Conservation (phyloP, 2,113 vertebrate species). For the Cyprinodon brontotheroides region DNA sequence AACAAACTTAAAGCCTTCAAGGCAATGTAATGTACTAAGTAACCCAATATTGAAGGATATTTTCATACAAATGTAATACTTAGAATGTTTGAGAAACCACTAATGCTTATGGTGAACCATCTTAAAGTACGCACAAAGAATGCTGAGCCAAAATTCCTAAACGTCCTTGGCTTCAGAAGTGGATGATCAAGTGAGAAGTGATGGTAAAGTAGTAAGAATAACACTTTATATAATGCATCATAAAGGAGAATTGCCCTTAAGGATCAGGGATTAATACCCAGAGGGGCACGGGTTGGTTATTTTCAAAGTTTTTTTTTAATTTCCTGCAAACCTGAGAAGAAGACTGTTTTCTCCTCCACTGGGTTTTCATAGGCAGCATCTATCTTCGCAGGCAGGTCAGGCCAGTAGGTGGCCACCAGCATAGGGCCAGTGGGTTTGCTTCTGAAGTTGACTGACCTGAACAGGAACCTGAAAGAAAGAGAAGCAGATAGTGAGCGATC, state of each 20-base stretch:
- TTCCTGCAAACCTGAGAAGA: conserved; percentile 88
- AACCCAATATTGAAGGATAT: conserved; percentile 41
- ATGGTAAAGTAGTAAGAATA: conserved; percentile 25
- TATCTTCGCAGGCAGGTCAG: conserved; percentile 91
- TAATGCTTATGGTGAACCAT: conserved; percentile 56
- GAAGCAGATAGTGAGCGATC: conserved; percentile 28
- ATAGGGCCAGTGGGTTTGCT: conserved; percentile 89
- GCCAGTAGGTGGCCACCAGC: conserved; percentile 94
- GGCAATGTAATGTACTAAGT: conserved; percentile 18
- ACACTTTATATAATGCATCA: conserved; percentile 18
- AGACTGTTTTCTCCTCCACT: conserved; percentile 91
- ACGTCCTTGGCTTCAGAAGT: conserved; percentile 39
- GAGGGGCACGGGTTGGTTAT: background rate
- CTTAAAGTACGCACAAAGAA: conserved; percentile 40
- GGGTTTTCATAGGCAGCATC: conserved; percentile 96
- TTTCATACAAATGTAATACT: conserved; percentile 55
- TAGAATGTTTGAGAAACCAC: conserved; percentile 62
- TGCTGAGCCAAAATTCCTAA: conserved; percentile 50
- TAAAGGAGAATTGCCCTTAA: conserved; percentile 12
- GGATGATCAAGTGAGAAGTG: conserved; percentile 29
- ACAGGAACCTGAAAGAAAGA: conserved; percentile 87
- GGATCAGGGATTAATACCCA: background rate
- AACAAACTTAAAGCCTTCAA: conserved; percentile 18
- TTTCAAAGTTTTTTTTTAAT: conserved; percentile 5
- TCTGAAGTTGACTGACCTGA: conserved; percentile 87